phyloP scores from a whole-genome alignment of 2,888 invertebrate species.

The Eilema griseolum region DNA sequence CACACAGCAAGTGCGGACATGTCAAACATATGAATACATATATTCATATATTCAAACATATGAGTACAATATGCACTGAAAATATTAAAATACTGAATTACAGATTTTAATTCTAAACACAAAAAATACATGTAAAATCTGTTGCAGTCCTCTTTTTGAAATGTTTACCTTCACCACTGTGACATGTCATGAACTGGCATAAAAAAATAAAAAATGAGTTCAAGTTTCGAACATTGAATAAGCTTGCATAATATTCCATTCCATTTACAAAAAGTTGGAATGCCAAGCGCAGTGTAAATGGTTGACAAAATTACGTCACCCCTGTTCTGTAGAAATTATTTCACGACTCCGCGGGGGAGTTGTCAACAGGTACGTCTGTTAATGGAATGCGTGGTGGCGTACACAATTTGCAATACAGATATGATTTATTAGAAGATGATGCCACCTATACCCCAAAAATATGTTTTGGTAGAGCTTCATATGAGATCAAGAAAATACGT shows the following conservation, averaged over 20 bases:
- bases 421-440: neutral
- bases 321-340: conserved; percentile 1
- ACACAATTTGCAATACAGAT: no score
- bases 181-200: neutral
- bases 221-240: neutral
- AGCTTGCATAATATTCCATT: neutral
- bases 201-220: neutral
- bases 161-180: neutral
- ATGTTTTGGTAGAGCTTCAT: neutral
- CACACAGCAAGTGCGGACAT: no score
- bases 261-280: conserved; percentile 7
- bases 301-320: conserved; percentile 10
- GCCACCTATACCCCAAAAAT: neutral
- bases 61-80: no score
- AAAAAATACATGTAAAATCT: neutral
- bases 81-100: no score
- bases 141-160: neutral
- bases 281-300: conserved; percentile 24
- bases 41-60: no score
- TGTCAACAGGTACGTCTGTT: neutral
- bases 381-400: neutral
- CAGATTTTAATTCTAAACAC: neutral
- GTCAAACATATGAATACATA: no score
- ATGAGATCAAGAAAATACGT: no score
- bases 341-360: neutral